Evolutionary conservation across 2,888 invertebrate genomes (phyloP), one percentile per base, ranked within the genome.

Genomic region (Teleogryllus oceanicus): DNA sequence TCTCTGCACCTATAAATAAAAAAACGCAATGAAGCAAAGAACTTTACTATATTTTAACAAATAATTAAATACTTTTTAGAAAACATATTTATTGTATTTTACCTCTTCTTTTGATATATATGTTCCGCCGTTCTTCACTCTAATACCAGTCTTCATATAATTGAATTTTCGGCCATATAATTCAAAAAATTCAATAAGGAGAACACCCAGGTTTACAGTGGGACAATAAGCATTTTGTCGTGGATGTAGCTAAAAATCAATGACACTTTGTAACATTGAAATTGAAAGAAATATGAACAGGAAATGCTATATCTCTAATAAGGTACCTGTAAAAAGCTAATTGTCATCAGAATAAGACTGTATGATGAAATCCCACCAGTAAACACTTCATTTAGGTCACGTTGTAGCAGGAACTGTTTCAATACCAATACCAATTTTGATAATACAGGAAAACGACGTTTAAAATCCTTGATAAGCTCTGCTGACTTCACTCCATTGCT

Each of bases 351-450:
- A 87, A 99, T 98, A 84, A 99, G 92, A 86, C 98, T 97, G 90
- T 99, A 99, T 82, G 98, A 99, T 84, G 98, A 97, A 88, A 99
- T 98, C 87, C 99, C 99, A 83, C 99, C 98, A 83, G 98, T 98
- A 90, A 98, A 99, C 85, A 99, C 99, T 91, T 99, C 99, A 89
- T 99, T 99, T 86, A 99, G 92, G 90, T 98, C 97, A 85, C 99
- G 92, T 89, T 99, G 97, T 84, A 98, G 91, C 83, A 99, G 92
- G 90, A 99, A 99, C 90, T 99, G 99, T 90, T 99, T 99, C 85
- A 99, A 90, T 82, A 99, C 97, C 89, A 99, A 93, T 85, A 99
- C 98, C 86, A 99, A 90, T 85, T 97, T 97, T 79, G 96, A 94
- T 84, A 99, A 90, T 83, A 95, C 94, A 49, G 98, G 98, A 89